These are phyloP conservation scores for Euplexia lucipara DNA, from an alignment of 2,888 invertebrate species.

Conservation along the genomic window DNA sequence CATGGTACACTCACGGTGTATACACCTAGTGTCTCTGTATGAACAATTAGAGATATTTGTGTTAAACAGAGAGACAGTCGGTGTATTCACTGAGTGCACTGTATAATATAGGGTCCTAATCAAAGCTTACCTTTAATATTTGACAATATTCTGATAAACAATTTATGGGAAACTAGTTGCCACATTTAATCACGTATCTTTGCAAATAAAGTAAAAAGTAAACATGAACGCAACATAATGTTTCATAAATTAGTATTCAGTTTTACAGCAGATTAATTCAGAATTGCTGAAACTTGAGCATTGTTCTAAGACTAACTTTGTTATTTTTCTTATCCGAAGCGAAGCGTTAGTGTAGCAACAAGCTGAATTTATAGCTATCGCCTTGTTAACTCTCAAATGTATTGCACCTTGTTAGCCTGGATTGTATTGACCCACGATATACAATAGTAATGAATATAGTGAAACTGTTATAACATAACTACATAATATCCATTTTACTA, in stretches of 20 bases:
- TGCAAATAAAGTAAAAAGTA: background rate
- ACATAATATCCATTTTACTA: background rate
- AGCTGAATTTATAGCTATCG: conserved; percentile 78
- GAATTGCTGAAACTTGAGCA: conserved; percentile 36
- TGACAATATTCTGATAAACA: background rate
- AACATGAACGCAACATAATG: background rate
- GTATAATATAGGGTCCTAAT: no score
- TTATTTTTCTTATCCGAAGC: conserved; percentile 73
- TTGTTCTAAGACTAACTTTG: conserved; percentile 59
- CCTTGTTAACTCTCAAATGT: conserved; percentile 85
- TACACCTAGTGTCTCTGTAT: no score
- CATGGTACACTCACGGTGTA: no score
- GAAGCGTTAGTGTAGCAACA: conserved; percentile 61
- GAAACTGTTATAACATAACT: conserved; percentile 4
- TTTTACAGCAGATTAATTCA: conserved; percentile 18
- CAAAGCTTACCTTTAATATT: background rate
- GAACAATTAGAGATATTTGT: no score
- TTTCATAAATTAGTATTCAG: background rate
- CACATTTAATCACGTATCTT: background rate
- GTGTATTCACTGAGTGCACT: no score
- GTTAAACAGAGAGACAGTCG: no score
- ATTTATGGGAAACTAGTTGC: background rate
- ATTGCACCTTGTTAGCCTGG: conserved; percentile 74
- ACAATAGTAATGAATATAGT: conserved; percentile 40
- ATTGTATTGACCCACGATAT: conserved; percentile 35